Conservation (phyloP, 1,140 invertebrate genomes). For the Drosophila nigrodunni region DNA sequence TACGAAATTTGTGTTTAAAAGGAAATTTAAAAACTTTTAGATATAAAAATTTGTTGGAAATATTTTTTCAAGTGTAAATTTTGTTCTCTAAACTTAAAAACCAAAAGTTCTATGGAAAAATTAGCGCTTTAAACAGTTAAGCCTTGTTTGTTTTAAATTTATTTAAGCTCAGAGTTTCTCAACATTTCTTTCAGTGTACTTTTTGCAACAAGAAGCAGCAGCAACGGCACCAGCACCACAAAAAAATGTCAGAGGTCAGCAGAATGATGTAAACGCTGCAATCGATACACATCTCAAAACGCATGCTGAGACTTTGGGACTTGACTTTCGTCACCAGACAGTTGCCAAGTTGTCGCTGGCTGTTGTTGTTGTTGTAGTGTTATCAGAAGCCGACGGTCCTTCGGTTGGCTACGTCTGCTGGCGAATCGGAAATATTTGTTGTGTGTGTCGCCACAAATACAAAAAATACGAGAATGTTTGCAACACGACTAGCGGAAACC, state of each 20-base stretch:
- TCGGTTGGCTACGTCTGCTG: not conserved
- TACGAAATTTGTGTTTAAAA: too few relatives aligned
- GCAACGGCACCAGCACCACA: not conserved
- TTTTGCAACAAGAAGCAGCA: too few relatives aligned
- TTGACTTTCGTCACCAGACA: not conserved
- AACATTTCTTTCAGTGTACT: too few relatives aligned
- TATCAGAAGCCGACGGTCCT: conserved; percentile 1
- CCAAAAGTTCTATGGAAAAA: too few relatives aligned
- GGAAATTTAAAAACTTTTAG: too few relatives aligned
- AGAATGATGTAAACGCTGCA: conserved; percentile 38
- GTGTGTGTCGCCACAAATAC: conserved; percentile 1
- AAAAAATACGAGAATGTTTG: conserved; percentile 4
- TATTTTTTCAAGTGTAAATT: too few relatives aligned
- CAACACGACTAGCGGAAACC: conserved; percentile 11
- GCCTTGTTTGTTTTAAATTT: too few relatives aligned
- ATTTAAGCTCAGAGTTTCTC: too few relatives aligned
- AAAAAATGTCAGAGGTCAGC: conserved; percentile 34
- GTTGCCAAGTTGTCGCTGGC: not conserved
- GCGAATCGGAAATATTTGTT: conserved; percentile 73
- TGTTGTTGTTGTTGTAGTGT: conserved; percentile 23
- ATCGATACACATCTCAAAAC: conserved; percentile 65
- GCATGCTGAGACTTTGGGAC: not conserved
- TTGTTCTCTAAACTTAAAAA: too few relatives aligned
- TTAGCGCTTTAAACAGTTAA: too few relatives aligned
- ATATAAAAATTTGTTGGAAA: too few relatives aligned